Evolutionary conservation across 2,888 invertebrate species (phyloP).

Genomic region (Microctonus brassicae): DNA sequence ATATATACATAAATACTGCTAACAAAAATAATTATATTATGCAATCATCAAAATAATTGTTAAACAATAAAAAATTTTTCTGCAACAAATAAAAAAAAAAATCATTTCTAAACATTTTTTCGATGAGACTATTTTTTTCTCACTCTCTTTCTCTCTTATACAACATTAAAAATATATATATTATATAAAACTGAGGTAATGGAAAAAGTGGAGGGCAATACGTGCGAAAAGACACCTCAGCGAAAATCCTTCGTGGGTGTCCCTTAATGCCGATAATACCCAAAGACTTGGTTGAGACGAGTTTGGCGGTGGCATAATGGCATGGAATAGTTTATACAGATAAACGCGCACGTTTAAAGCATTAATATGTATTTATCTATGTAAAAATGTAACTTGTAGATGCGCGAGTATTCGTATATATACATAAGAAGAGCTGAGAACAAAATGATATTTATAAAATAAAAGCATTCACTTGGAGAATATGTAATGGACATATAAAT

Average conservation of each 20-base stretch:
- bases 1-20: too few species aligned
- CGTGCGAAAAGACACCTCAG: conserved; percentile 45
- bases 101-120: too few species aligned
- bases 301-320: conserved; percentile 47
- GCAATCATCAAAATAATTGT: too few species aligned
- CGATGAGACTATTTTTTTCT: too few species aligned
- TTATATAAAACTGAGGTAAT: conserved; percentile 28
- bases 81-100: too few species aligned
- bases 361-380: too few species aligned
- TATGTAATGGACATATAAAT: too few species aligned
- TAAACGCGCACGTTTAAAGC: neutral
- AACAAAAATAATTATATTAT: too few species aligned
- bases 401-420: neutral
- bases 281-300: conserved; percentile 42
- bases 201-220: conserved; percentile 36
- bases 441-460: conserved; percentile 9
- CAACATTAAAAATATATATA: neutral
- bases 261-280: conserved; percentile 50
- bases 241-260: conserved; percentile 37
- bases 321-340: conserved; percentile 40
- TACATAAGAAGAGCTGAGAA: neutral
- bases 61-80: too few species aligned
- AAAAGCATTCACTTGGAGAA: neutral
- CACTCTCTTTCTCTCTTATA: too few species aligned
- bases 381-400: neutral